phyloP scores from a whole-genome alignment of 1,140 invertebrate genomes.

The Macrotrachela quadricornifera region DNA sequence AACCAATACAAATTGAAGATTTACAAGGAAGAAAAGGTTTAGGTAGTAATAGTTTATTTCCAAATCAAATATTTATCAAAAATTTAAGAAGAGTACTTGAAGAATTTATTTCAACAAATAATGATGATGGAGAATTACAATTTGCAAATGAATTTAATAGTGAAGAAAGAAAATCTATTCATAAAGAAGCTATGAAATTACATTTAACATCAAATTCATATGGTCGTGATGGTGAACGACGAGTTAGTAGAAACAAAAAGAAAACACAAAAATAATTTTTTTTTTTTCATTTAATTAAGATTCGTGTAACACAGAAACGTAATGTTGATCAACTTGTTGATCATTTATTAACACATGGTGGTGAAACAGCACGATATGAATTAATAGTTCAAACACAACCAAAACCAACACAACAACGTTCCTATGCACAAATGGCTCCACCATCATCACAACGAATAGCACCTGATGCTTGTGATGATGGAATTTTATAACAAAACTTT shows the following conservation, averaged over 20 bases:
- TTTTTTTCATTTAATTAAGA: no score
- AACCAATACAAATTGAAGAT: constrained; percentile 33
- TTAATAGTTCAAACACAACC: constrained; percentile 17
- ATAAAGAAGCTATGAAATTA: constrained; percentile 27
- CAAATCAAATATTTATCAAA: constrained; percentile 12
- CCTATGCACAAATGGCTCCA: no score
- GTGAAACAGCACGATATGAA: constrained; percentile 26
- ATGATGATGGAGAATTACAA: constrained; percentile 34
- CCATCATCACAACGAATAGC: no score
- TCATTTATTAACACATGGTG: constrained; percentile 20
- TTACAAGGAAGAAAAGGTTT: constrained; percentile 17
- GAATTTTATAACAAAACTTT: no score
- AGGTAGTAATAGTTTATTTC: constrained; percentile 13
- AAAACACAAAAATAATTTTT: no score
- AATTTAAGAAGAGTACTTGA: constrained; percentile 13
- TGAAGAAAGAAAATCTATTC: constrained; percentile 45
- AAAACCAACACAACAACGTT: neutral
- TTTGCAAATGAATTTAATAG: constrained; percentile 47
- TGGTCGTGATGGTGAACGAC: constrained; percentile 27
- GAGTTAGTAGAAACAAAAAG: constrained; percentile 23
- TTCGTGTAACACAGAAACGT: constrained; percentile 29
- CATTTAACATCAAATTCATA: constrained; percentile 39
- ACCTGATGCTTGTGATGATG: no score
- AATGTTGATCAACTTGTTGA: constrained; percentile 18
- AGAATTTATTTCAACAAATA: constrained; percentile 14